phyloP scores from a whole-genome alignment of 2,113 vertebrate genomes.

The Grus americana region DNA sequence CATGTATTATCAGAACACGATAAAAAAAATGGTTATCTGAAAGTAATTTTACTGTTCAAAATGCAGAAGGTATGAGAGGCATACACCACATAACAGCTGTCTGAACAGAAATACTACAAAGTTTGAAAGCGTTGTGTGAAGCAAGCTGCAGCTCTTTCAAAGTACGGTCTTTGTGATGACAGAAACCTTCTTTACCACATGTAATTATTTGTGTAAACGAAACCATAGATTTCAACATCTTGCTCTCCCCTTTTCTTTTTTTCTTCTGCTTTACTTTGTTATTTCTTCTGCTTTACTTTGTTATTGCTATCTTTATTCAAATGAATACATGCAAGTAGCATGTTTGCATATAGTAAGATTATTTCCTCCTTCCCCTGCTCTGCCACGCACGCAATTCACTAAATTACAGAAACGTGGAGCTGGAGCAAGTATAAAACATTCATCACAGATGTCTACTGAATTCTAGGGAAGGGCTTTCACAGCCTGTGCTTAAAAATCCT shows the following conservation, averaged over 20 bases:
- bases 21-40: background rate
- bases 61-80: background rate
- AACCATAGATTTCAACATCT: background rate
- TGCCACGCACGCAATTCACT: background rate
- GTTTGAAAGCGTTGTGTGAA: background rate
- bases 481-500: background rate
- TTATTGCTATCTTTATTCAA: background rate
- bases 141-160: background rate
- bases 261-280: background rate
- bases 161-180: background rate
- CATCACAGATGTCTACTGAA: background rate
- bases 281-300: background rate
- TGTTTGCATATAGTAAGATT: conserved; percentile 13
- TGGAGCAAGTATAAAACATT: background rate
- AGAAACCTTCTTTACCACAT: background rate
- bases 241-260: background rate
- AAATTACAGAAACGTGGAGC: background rate
- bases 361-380: background rate
- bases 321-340: background rate
- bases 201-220: background rate
- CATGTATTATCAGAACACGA: rapidly evolving
- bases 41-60: background rate
- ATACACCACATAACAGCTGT: background rate
- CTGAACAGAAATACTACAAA: background rate
- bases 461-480: background rate